These are phyloP conservation scores for Drosophila ogumai DNA, from an alignment of 1,140 invertebrate genomes.

Conservation along the genomic window DNA sequence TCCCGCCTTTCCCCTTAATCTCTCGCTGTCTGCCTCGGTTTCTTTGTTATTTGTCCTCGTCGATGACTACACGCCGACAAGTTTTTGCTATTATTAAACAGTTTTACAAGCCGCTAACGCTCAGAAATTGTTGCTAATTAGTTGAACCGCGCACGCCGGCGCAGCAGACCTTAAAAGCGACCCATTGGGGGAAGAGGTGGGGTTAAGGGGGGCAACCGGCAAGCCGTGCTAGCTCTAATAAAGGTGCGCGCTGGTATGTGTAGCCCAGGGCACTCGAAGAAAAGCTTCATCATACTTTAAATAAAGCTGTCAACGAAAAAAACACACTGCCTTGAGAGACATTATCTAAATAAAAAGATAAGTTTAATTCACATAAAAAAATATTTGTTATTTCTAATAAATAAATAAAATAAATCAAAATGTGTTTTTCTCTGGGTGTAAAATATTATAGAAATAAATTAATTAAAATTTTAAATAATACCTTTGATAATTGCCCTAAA, in stretches of 20 bases:
- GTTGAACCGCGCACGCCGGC: slow-evolving; percentile 75
- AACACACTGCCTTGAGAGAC: background rate
- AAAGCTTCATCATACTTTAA: background rate
- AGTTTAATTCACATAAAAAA: background rate
- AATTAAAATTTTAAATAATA: background rate
- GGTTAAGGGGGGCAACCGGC: slow-evolving; percentile 16
- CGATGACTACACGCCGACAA: slow-evolving; percentile 46
- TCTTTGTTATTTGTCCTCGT: slow-evolving; percentile 54
- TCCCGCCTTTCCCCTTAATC: slow-evolving; percentile 6
- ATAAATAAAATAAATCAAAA: too few species aligned
- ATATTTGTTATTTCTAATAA: background rate
- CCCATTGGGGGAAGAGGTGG: slow-evolving; percentile 8
- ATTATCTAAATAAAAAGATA: background rate
- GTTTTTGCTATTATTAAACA: slow-evolving; percentile 70
- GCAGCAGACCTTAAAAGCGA: slow-evolving; percentile 76
- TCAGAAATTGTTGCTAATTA: slow-evolving; percentile 82
- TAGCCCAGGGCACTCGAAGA: slow-evolving; percentile 10
- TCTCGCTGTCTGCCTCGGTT: background rate
- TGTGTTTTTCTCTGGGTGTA: background rate
- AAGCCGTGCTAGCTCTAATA: slow-evolving; percentile 35
- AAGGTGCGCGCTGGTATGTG: slow-evolving; percentile 31
- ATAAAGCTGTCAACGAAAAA: background rate
- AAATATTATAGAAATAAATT: background rate
- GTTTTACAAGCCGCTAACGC: slow-evolving; percentile 81
- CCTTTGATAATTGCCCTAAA: background rate